Evolutionary conservation across 2,888 invertebrate genomes (phyloP), one percentile per base, ranked within the genome.

Genomic region (Elmis aenea): DNA sequence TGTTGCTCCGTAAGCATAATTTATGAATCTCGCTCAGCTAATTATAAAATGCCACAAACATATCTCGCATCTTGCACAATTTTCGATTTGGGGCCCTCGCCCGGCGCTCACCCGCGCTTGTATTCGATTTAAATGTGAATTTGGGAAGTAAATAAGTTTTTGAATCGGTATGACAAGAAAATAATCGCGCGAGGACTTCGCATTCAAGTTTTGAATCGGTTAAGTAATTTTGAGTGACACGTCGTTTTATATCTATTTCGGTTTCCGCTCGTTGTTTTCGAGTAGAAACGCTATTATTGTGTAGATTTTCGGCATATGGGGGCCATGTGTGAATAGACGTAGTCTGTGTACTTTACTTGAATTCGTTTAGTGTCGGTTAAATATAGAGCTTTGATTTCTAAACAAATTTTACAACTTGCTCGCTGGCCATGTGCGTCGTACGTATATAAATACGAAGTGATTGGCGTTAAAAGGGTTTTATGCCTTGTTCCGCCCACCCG

Each of bases 1-100:
- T 52, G 44, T 48, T 48, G 46, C 46, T 48, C 48, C 46, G 43
- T 46, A 48, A 47, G 48, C 48, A 46, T 47, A 42, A 47, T 52
- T 48, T 50, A 48, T 38, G 32, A 32, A 38, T 38, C 31, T 28
- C 34, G 24, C 13, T 10, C 29, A 35, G 30, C 38, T 42, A 42
- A 42, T 38, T 38, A 38, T 37, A 31, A 27, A 30, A 11, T 12
- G 23, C 33, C 9, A 18, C 33, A 26, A 36, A 28, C 15, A 35
- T 29, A 29, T n/a, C n/a, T n/a, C n/a, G n/a, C n/a, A n/a, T n/a
- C n/a, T n/a, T n/a, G n/a, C n/a, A n/a, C n/a, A n/a, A n/a, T n/a
- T n/a, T n/a, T n/a, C n/a, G n/a, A n/a, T n/a, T n/a, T n/a, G n/a
- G n/a, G n/a, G n/a, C n/a, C n/a, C n/a, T n/a, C n/a, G n/a, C n/a